Evolutionary conservation across 2,888 invertebrate species (phyloP).

Genomic region (Rhyacophila evoluta): DNA sequence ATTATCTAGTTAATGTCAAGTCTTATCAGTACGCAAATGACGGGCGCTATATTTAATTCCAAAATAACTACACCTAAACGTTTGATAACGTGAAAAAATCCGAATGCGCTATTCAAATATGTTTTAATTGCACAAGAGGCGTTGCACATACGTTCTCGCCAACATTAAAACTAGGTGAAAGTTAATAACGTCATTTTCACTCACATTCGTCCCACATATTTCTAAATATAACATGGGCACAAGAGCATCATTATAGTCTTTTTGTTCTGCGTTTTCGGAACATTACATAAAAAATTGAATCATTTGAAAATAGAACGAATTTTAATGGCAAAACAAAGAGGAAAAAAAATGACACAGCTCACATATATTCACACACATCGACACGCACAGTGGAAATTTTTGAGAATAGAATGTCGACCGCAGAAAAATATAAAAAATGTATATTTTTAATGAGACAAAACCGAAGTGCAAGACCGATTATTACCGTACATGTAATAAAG

Average conservation of each 20-base stretch:
- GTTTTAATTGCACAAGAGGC: not conserved
- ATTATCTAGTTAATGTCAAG: not conserved
- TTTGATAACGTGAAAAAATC: not conserved
- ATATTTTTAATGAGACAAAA: not conserved
- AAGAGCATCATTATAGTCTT: not conserved
- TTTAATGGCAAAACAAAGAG: not conserved
- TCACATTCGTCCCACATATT: not conserved
- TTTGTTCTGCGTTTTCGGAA: not conserved
- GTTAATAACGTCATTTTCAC: not conserved
- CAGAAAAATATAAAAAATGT: not conserved
- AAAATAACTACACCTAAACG: not conserved
- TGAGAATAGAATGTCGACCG: not conserved
- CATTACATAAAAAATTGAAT: not conserved
- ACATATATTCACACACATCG: not conserved
- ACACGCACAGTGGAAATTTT: slow-evolving; percentile 7
- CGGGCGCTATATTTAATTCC: not conserved
- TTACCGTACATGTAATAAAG: too few species aligned
- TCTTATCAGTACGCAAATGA: not conserved
- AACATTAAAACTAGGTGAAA: not conserved
- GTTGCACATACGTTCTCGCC: not conserved
- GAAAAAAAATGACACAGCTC: not conserved
- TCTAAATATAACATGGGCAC: not conserved
- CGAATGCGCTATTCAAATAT: not conserved
- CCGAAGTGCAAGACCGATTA: too few species aligned
- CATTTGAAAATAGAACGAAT: not conserved